Conservation (phyloP, 2,113 vertebrate genomes). For the Cryptotis parvus region DNA sequence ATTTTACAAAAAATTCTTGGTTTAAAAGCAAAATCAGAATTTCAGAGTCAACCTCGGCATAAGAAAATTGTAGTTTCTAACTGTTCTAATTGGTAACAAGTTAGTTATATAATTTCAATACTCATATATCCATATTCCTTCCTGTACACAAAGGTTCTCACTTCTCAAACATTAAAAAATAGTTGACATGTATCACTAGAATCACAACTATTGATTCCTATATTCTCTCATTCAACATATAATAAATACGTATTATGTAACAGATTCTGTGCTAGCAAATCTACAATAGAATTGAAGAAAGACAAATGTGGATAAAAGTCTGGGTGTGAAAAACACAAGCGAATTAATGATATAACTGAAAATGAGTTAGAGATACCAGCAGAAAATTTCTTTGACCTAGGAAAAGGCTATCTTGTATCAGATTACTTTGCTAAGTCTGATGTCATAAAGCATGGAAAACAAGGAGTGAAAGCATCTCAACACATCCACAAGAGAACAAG, state of each 20-base stretch:
- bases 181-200: background rate
- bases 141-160: background rate
- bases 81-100: slow-evolving; percentile 23
- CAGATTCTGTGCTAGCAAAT: background rate
- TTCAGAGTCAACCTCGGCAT: background rate
- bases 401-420: background rate
- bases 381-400: background rate
- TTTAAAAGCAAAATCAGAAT: slow-evolving; percentile 65
- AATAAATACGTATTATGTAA: background rate
- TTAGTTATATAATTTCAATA: slow-evolving; percentile 48
- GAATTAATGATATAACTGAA: background rate
- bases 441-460: background rate
- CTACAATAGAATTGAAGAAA: background rate
- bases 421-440: background rate
- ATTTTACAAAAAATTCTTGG: slow-evolving; percentile 34
- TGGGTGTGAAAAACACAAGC: background rate
- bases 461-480: background rate
- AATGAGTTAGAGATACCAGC: background rate
- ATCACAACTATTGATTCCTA: background rate
- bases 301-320: background rate
- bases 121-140: slow-evolving; percentile 18
- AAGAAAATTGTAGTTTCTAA: slow-evolving; percentile 37
- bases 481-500: background rate
- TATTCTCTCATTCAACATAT: slow-evolving; percentile 34
- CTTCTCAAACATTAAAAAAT: background rate